Evolutionary conservation across 2,888 invertebrate genomes (phyloP), one percentile per base, ranked within the genome.

Genomic region (Diplolepis rosae): DNA sequence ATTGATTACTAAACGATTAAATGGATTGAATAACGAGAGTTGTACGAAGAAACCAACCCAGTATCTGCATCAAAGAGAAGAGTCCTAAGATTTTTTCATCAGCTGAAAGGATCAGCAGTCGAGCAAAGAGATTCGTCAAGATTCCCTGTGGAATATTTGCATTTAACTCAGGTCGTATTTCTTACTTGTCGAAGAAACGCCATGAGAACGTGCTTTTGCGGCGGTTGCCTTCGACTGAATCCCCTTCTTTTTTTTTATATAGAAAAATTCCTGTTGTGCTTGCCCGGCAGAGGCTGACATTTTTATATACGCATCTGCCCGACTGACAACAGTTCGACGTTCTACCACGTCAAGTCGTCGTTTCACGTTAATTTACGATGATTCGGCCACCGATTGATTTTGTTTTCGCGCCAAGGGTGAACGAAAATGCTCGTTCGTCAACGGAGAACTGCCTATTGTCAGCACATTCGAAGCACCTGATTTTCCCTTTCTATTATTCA

Each of bases 381-480:
- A 85, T 85, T 84, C 82, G 80, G 80, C 67, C 71, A 71, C 73
- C 83, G 84, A 87, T 87, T 86, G 84, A 86, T 86, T 86, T 83
- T 79, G 75, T 73, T 76, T 72, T 74, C 70, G 68, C 75, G 66
- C 68, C 48, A 54, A 65, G 56, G 66, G 68, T 61, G n/a, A 48
- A 68, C 65, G 71, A 76, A 72, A 52, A 61, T 56, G 65, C 70
- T 65, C 30, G 70, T 70, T 66, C 61, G 61, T 72, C 68, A 39
- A 54, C 22, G 51, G 6, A 35, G 9, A 65, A 69, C 15, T 22
- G 27, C 61, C 24, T 11, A 39, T 35, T 61, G 61, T 61, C 61
- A 61, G 61, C 61, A 35, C 61, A 39, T 24, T 6, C 39, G 35
- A 35, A n/a, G n/a, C 61, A 61, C 61, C 61, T 61, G 39, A 61